Evolutionary conservation across 1,140 invertebrate genomes (phyloP).

Genomic region (Saccostrea echinata): DNA sequence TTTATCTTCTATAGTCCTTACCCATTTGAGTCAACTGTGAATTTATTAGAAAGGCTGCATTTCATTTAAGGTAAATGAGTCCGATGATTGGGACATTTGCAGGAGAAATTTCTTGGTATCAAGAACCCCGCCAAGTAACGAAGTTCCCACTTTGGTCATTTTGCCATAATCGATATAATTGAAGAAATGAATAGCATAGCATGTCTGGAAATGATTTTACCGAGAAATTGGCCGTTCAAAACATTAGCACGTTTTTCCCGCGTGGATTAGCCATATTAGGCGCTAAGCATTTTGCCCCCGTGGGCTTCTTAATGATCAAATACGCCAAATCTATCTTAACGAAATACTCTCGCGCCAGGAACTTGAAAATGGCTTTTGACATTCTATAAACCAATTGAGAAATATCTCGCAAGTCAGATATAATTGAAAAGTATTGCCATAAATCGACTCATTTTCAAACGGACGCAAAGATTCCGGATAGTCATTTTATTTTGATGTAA

Average conservation of each 20-base stretch:
- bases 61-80: slow-evolving; percentile 13
- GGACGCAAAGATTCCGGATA: not conserved
- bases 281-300: slow-evolving; percentile 33
- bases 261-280: slow-evolving; percentile 26
- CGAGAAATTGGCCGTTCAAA: slow-evolving; percentile 31
- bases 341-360: not conserved
- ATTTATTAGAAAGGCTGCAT: not conserved
- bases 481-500: slow-evolving; percentile 15
- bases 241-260: slow-evolving; percentile 43
- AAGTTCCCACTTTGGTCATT: slow-evolving; percentile 34
- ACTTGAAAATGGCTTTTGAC: slow-evolving; percentile 39
- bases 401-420: slow-evolving; percentile 18
- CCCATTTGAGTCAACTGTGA: not conserved
- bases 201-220: slow-evolving; percentile 39
- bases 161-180: slow-evolving; percentile 6
- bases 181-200: slow-evolving; percentile 22
- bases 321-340: slow-evolving; percentile 16
- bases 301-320: slow-evolving; percentile 28
- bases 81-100: not conserved
- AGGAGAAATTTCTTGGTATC: not conserved
- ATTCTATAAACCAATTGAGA: slow-evolving; percentile 36
- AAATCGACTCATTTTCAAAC: slow-evolving; percentile 32
- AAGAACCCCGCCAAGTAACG: slow-evolving; percentile 13
- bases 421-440: slow-evolving; percentile 26
- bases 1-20: not conserved